These are phyloP conservation scores for Nudaria mundana DNA, from an alignment of 2,888 invertebrate genomes.

Conservation along the genomic window DNA sequence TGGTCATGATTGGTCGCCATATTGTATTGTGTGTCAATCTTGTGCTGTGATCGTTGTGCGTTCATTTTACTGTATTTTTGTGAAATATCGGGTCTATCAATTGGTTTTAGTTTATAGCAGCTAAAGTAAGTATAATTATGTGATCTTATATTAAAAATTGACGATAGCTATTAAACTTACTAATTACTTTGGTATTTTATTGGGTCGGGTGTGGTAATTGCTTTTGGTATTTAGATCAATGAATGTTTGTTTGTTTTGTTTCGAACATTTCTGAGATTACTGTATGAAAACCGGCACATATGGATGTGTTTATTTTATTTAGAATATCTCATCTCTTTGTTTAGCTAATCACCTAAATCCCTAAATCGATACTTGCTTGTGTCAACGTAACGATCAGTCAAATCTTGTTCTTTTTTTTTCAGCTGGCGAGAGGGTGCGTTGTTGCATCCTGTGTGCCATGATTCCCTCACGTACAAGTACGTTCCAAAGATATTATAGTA, in stretches of 20 bases:
- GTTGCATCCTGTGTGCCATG: slow-evolving; percentile 87
- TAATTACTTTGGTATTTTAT: slow-evolving; percentile 36
- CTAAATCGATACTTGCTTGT: slow-evolving; percentile 50
- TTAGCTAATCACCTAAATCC: slow-evolving; percentile 20
- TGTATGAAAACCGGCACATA: slow-evolving; percentile 36
- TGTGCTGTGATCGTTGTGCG: slow-evolving; percentile 55
- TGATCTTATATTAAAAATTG: slow-evolving; percentile 2
- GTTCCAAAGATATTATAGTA: slow-evolving; percentile 51
- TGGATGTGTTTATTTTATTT: slow-evolving; percentile 40
- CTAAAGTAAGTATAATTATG: slow-evolving; percentile 46
- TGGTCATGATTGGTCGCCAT: slow-evolving; percentile 73
- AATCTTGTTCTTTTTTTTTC: slow-evolving; percentile 50
- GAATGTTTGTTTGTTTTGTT: slow-evolving; percentile 71
- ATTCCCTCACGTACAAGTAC: slow-evolving; percentile 91
- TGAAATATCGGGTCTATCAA: slow-evolving; percentile 39
- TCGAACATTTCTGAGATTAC: slow-evolving; percentile 42
- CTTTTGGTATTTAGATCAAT: slow-evolving; percentile 74
- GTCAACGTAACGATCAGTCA: slow-evolving; percentile 44
- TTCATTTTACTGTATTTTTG: slow-evolving; percentile 38
- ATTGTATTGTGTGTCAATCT: slow-evolving; percentile 76
- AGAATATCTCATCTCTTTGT: slow-evolving; percentile 13
- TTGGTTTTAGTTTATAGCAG: slow-evolving; percentile 44
- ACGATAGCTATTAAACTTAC: slow-evolving; percentile 3
- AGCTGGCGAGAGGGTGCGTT: slow-evolving; percentile 83
- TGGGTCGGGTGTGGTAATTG: slow-evolving; percentile 64